Conservation (phyloP, 1,140 invertebrate species). For the Aphaenogaster floridana region DNA sequence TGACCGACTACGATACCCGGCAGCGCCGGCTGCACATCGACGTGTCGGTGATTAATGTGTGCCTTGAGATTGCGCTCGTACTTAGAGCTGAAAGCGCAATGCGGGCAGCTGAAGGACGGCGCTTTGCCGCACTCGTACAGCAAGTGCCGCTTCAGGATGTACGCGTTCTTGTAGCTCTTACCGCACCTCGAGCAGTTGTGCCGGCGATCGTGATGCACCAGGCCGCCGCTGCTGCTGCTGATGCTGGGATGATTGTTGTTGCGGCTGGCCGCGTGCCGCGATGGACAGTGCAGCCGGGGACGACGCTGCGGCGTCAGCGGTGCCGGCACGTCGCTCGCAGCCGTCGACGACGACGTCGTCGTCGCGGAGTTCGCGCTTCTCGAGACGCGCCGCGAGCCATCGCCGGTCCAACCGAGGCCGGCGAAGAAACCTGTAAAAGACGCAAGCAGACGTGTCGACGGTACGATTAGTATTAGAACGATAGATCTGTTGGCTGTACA, state of each 20-base stretch:
- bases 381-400: slow-evolving; percentile 60
- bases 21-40: slow-evolving; percentile 74
- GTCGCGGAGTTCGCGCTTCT: slow-evolving; percentile 73
- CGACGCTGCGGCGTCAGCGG: slow-evolving; percentile 83
- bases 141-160: slow-evolving; percentile 86
- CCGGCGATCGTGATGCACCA: slow-evolving; percentile 80
- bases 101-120: slow-evolving; percentile 87
- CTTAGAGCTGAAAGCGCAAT: slow-evolving; percentile 87
- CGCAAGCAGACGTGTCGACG: slow-evolving; percentile 66
- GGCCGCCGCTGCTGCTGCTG: slow-evolving; percentile 65
- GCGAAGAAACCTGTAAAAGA: slow-evolving; percentile 84
- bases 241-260: slow-evolving; percentile 81
- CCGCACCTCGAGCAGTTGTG: slow-evolving; percentile 86
- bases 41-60: slow-evolving; percentile 86
- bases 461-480: slow-evolving; percentile 60
- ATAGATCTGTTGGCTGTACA: neutral
- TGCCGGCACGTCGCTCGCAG: slow-evolving; percentile 77
- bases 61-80: slow-evolving; percentile 86
- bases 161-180: slow-evolving; percentile 86
- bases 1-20: slow-evolving; percentile 74
- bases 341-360: slow-evolving; percentile 77
- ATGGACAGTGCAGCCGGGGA: slow-evolving; percentile 81
- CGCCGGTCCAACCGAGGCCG: slow-evolving; percentile 82
- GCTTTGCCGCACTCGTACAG: slow-evolving; percentile 87
- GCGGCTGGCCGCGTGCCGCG: slow-evolving; percentile 77